Percentiles rank a stretch among this genome's conserved stretches.
Evolutionary conservation across 2,888 invertebrate species (phyloP).

Genomic region (Norana najaformis): DNA sequence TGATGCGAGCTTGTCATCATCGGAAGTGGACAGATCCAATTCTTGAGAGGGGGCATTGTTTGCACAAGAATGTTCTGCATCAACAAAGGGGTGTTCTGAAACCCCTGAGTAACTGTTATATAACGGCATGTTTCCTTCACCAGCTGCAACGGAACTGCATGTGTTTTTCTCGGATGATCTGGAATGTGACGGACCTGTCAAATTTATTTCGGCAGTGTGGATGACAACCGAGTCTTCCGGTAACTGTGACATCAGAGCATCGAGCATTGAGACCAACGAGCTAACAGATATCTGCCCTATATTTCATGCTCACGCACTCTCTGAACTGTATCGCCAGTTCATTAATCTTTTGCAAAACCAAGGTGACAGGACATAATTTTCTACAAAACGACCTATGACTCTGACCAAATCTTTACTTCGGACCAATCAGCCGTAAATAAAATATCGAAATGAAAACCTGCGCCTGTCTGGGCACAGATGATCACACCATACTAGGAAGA

Average conservation of each 20-base stretch:
- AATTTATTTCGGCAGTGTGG: background rate
- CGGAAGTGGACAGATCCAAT: background rate
- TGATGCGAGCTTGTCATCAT: background rate
- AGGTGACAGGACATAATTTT: background rate
- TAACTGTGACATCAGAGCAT: slow-evolving; percentile 8
- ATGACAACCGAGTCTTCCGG: background rate
- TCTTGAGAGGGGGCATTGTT: background rate
- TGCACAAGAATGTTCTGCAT: background rate
- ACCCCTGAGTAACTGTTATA: background rate
- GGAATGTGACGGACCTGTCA: background rate
- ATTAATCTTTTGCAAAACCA: background rate
- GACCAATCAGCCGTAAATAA: background rate
- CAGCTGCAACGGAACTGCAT: background rate
- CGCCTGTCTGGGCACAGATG: background rate
- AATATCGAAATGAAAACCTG: background rate
- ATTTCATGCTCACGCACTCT: background rate
- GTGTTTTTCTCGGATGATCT: background rate
- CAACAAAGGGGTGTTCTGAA: background rate
- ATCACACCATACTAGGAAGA: background rate
- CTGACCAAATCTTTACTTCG: background rate
- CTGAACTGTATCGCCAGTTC: background rate
- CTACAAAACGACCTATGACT: background rate
- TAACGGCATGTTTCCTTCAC: background rate
- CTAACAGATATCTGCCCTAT: background rate
- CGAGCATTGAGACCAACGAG: background rate